Base-by-base conservation (phyloP, 2,888 invertebrate genomes). In the Latrodectus elegans region DNA sequence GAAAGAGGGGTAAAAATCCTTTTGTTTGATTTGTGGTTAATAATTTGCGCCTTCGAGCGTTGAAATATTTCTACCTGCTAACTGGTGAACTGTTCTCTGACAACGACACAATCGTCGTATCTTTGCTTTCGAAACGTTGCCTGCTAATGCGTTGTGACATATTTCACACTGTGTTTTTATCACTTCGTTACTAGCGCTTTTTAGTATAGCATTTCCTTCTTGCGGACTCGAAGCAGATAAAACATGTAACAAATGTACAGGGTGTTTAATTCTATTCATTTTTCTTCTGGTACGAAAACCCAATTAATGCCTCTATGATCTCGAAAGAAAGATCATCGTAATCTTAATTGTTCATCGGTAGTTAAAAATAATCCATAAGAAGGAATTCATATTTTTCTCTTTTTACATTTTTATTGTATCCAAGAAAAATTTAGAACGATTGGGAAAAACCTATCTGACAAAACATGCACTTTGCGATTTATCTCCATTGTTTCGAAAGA, bases 111-210 rank as follows among this genome's bases (percentile, higher is more conserved):
- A 49, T 71, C 17, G 26, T 51, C 49, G 26, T 12, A 79, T 49
- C 12, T 79, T 67, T 8, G 49, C 26, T 26, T 53, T 60, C 49
- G 71, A 17, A 22, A 71, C 15, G 49, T 79, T 79, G 17, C 79
- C 79, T 11, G 55, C 15, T 38, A 79, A 22, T 71, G 55, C 52
- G 70, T 78, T 78, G 26, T 78, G 68, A 55, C 55, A 78, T 55
- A 78, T 78, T 78, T 78, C 78, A 22, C 70, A 78, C 1, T 70
- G 10, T 12, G 78, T 52, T 78, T 78, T 78, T 78, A 78, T 70
- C 53, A 70, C 70, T 11, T 78, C 70, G 10, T 70, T 49, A 6
- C 22, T 53, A 51, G 70, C 70, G 0, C n/a, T 78, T 15, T 70
- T 70, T 17, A 79, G 51, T 15, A 77, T 77, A 8, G 77, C 79